A percentile compares a stretch with the other conserved stretches of the same genome.
Evolutionary conservation across 1,140 invertebrate species (phyloP).

Genomic region (Drosophila mauritiana): DNA sequence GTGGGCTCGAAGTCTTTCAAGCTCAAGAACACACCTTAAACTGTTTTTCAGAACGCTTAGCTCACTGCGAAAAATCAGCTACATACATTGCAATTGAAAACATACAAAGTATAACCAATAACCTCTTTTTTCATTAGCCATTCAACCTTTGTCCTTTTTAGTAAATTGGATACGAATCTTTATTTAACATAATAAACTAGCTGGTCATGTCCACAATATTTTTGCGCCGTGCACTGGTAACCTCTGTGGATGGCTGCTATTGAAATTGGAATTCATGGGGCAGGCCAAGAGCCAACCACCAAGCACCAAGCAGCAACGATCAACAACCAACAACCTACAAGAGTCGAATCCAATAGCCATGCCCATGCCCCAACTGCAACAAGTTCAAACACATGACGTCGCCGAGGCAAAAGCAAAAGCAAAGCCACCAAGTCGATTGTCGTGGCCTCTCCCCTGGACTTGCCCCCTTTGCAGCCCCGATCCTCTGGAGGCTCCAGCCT

Average conservation of each 20-base stretch:
- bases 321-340: slow-evolving; percentile 4
- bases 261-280: slow-evolving; percentile 59
- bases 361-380: slow-evolving; percentile 51
- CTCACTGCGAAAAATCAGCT: not conserved
- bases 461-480: not conserved
- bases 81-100: too few species aligned
- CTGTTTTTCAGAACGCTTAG: slow-evolving; percentile 32
- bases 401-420: slow-evolving; percentile 15
- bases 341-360: slow-evolving; percentile 16
- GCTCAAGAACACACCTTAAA: slow-evolving; percentile 84
- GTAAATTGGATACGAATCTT: too few species aligned
- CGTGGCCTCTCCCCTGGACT: slow-evolving; percentile 22
- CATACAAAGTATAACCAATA: too few species aligned
- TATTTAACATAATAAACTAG: too few species aligned
- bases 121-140: too few species aligned
- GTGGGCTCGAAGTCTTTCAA: slow-evolving; percentile 55
- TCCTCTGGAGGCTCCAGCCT: slow-evolving; percentile 40
- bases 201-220: not conserved
- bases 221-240: slow-evolving; percentile 21
- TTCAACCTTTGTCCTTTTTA: too few species aligned
- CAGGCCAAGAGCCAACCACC: slow-evolving; percentile 43
- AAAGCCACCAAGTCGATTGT: slow-evolving; percentile 37
- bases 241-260: slow-evolving; percentile 39
- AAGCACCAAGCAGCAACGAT: slow-evolving; percentile 33
- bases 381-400: slow-evolving; percentile 66